A percentile compares a stretch with the other conserved stretches of the same genome.
phyloP scores from a whole-genome alignment of 2,888 invertebrate species.

The Euzophera pinguis region DNA sequence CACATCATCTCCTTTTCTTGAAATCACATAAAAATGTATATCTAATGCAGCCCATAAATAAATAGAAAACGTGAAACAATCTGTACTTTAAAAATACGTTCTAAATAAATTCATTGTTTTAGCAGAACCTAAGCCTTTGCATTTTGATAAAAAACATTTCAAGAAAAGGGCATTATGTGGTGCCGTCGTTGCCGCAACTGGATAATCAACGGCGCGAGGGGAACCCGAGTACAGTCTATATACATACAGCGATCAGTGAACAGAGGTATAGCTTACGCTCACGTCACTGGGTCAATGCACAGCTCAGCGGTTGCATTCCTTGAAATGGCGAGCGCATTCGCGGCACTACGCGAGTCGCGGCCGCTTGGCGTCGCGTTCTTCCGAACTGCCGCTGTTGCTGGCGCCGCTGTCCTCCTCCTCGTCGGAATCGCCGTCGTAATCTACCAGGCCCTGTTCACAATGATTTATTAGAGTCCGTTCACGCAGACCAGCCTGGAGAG shows the following conservation, averaged over 20 bases:
- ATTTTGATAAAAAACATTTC: too few relatives aligned
- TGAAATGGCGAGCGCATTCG: slow-evolving; percentile 35
- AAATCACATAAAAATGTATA: too few relatives aligned
- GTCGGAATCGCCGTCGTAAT: slow-evolving; percentile 98
- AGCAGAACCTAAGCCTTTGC: too few relatives aligned
- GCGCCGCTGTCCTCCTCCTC: slow-evolving; percentile 88
- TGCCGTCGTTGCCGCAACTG: neutral
- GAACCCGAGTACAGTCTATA: too few relatives aligned
- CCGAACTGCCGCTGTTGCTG: slow-evolving; percentile 27
- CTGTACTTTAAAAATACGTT: too few relatives aligned
- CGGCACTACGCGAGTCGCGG: slow-evolving; percentile 87
- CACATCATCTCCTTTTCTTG: neutral
- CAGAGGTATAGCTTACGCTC: slow-evolving; percentile 19
- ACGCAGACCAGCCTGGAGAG: too few relatives aligned
- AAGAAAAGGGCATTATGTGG: too few relatives aligned
- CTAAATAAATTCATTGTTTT: too few relatives aligned
- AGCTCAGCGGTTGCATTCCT: slow-evolving; percentile 56
- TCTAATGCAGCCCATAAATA: too few relatives aligned
- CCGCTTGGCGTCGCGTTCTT: slow-evolving; percentile 83
- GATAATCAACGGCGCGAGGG: too few relatives aligned
- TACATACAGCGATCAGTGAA: too few relatives aligned
- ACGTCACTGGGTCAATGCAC: slow-evolving; percentile 45
- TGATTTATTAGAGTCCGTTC: neutral
- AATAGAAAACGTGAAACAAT: too few relatives aligned
- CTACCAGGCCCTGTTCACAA: slow-evolving; percentile 89